A percentile compares a stretch with the other conserved stretches of the same genome.
These are phyloP conservation scores for Microtus ochrogaster DNA, from an alignment of 2,113 vertebrate genomes.

Conservation along the genomic window DNA sequence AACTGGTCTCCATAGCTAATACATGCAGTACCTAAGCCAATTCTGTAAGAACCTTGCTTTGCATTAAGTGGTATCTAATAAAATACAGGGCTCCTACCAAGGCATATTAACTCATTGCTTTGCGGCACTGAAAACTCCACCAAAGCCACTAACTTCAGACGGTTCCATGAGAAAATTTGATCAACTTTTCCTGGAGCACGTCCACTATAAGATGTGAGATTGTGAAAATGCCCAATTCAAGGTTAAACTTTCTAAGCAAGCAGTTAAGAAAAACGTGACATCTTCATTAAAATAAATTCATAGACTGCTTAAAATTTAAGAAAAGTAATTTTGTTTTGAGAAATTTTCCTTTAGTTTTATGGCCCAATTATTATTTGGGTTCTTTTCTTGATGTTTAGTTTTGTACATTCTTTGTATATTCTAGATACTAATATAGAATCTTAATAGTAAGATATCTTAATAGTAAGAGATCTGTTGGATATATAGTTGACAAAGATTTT, in stretches of 20 bases:
- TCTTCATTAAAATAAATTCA: constrained; percentile 8
- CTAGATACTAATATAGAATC: not conserved
- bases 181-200: not conserved
- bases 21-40: not conserved
- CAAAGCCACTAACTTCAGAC: not conserved
- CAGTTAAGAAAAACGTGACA: not conserved
- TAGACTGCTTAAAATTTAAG: not conserved
- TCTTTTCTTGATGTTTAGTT: not conserved
- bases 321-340: not conserved
- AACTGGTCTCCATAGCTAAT: not conserved
- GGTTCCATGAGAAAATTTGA: not conserved
- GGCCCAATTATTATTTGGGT: not conserved
- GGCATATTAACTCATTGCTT: not conserved
- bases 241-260: not conserved
- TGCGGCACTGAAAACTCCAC: not conserved
- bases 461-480: not conserved
- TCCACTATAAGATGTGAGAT: not conserved
- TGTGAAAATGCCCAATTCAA: not conserved
- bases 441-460: no score
- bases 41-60: not conserved
- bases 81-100: not conserved
- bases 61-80: not conserved
- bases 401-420: not conserved
- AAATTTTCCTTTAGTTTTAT: not conserved
- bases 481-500: not conserved